Percentiles rank a stretch among this genome's conserved stretches.
These are phyloP conservation scores for Xyrichtys novacula DNA, from an alignment of 2,797 vertebrate species.

Conservation along the genomic window DNA sequence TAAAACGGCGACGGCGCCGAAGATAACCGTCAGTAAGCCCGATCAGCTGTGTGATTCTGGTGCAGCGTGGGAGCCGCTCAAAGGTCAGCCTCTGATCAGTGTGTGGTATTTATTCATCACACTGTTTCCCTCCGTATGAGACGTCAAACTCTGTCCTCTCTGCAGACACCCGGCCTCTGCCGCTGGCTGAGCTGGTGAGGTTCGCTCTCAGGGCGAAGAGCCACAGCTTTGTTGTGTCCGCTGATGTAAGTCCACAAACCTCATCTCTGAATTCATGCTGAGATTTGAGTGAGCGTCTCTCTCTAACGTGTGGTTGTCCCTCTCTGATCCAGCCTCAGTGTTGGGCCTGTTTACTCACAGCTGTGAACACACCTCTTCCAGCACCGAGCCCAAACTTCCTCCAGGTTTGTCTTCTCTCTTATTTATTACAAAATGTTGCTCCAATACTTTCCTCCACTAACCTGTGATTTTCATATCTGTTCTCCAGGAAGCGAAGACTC, in stretches of 20 bases:
- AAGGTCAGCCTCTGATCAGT: conserved; percentile 55
- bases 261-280: background rate
- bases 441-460: too few species aligned
- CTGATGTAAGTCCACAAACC: conserved; percentile 56
- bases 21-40: background rate
- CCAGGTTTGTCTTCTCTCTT: conserved; percentile 32
- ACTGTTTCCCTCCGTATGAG: fast-evolving
- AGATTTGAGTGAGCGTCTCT: too few species aligned
- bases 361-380: conserved; percentile 50
- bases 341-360: conserved; percentile 67
- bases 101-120: background rate
- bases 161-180: conserved; percentile 59
- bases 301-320: background rate
- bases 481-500: conserved; percentile 60
- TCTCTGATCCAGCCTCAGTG: conserved; percentile 61
- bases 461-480: background rate
- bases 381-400: conserved; percentile 58
- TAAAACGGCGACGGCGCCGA: conserved; percentile 67
- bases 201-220: conserved; percentile 66
- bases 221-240: conserved; percentile 37
- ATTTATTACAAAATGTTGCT: background rate
- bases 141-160: background rate
- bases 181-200: conserved; percentile 58
- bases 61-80: conserved; percentile 66
- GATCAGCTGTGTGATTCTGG: conserved; percentile 26